Conservation (phyloP, 2,797 vertebrate genomes). For the Diplodus sargus region DNA sequence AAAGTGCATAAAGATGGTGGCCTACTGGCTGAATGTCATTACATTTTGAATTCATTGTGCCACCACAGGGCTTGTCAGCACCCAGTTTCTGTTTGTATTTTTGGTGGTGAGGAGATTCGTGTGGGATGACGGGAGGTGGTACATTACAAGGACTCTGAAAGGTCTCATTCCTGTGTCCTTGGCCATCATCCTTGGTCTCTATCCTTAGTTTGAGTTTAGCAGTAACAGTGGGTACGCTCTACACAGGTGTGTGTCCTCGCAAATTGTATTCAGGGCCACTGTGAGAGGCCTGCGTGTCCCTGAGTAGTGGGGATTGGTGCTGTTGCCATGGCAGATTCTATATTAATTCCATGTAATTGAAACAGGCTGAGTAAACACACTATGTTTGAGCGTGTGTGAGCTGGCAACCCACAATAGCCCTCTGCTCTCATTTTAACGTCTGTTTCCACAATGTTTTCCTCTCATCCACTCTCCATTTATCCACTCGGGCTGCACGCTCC, state of each 20-base stretch:
- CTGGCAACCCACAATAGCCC: background rate
- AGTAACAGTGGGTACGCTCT: background rate
- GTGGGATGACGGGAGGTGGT: background rate
- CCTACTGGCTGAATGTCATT: conserved; percentile 36
- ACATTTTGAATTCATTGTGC: conserved; percentile 13
- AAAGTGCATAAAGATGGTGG: conserved; percentile 32
- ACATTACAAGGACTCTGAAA: background rate
- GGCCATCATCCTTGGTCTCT: background rate
- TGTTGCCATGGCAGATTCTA: conserved; percentile 30
- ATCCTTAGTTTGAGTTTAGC: conserved; percentile 6
- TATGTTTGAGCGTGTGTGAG: conserved; percentile 6
- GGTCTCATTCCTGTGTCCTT: background rate
- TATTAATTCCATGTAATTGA: conserved; percentile 50
- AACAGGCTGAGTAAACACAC: conserved; percentile 47
- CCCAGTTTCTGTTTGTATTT: conserved; percentile 20
- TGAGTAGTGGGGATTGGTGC: conserved; percentile 31
- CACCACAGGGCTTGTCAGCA: conserved; percentile 1
- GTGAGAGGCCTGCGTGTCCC: conserved; percentile 33
- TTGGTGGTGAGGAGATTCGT: background rate
- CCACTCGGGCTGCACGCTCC: background rate
- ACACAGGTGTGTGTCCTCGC: conserved; percentile 21
- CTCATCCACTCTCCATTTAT: conserved; percentile 25
- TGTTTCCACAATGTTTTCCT: conserved; percentile 26
- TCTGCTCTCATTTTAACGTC: conserved; percentile 47
- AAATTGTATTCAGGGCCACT: conserved; percentile 25